Percentiles rank a stretch among this genome's conserved stretches.
Conservation (phyloP, 2,797 vertebrate genomes). For the Paramormyrops hopkinsi region DNA sequence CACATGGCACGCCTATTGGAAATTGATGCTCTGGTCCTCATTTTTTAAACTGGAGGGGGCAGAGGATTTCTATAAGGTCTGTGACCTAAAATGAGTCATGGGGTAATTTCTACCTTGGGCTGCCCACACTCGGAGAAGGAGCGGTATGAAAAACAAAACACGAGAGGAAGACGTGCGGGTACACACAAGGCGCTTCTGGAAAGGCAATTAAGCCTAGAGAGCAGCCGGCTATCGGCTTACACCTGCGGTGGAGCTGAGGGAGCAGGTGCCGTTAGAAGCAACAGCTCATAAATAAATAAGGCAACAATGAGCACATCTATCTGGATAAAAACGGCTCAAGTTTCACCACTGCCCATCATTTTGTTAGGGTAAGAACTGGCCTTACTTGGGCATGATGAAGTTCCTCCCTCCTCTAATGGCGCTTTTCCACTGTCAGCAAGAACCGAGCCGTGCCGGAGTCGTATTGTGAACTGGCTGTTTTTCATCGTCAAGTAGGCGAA, state of each 20-base stretch:
- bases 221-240: neutral
- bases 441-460: neutral
- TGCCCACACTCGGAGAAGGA: neutral
- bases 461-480: neutral
- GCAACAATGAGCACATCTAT: neutral
- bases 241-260: neutral
- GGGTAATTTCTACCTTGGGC: neutral
- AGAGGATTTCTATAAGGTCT: neutral
- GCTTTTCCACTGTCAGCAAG: neutral
- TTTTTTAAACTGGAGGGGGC: neutral
- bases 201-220: neutral
- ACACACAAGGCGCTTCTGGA: neutral
- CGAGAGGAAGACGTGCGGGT: neutral
- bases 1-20: neutral
- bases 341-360: neutral
- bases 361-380: neutral
- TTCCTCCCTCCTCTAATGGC: neutral
- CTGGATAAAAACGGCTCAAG: neutral
- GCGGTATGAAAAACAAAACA: neutral
- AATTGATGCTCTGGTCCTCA: neutral
- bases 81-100: neutral
- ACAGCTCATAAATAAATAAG: neutral
- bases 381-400: neutral
- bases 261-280: neutral
- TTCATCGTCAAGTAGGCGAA: neutral